A percentile compares a stretch with the other conserved stretches of the same genome.
phyloP scores from a whole-genome alignment of 2,888 invertebrate species.

The Plebejus melissa region DNA sequence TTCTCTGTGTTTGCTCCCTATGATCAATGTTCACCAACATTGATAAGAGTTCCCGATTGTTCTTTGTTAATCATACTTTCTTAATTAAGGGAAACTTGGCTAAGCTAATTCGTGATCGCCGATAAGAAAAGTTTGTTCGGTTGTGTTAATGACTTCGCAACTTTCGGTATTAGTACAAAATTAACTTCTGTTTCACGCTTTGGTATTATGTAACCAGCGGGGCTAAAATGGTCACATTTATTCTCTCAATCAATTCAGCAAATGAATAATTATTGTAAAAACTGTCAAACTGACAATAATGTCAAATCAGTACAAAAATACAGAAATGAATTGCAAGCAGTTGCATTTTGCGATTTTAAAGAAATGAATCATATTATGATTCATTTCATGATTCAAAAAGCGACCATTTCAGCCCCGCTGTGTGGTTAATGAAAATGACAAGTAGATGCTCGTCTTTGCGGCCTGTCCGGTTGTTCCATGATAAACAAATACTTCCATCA shows the following conservation, averaged over 20 bases:
- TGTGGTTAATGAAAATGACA: background rate
- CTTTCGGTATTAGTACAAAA: constrained; percentile 32
- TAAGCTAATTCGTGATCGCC: constrained; percentile 65
- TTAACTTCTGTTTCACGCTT: constrained; percentile 41
- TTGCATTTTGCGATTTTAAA: too few species aligned
- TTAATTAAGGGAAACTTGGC: constrained; percentile 68
- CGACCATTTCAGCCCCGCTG: too few species aligned
- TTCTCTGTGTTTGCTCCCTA: constrained; percentile 63
- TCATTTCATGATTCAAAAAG: too few species aligned
- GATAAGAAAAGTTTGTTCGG: constrained; percentile 57
- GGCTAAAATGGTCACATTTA: too few species aligned
- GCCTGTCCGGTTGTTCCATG: too few species aligned
- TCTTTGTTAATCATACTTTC: constrained; percentile 77
- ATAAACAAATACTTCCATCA: too few species aligned
- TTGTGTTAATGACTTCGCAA: constrained; percentile 48
- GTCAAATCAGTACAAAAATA: too few species aligned
- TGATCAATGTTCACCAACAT: constrained; percentile 54
- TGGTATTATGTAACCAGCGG: constrained; percentile 50
- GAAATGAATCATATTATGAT: too few species aligned
- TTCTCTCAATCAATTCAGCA: too few species aligned
- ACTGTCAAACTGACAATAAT: too few species aligned
- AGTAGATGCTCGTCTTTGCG: background rate
- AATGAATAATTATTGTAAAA: too few species aligned
- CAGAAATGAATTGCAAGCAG: too few species aligned
- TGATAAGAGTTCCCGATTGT: constrained; percentile 75